These are phyloP conservation scores for Hecatera dysodea DNA, from an alignment of 2,888 invertebrate genomes.

Conservation along the genomic window DNA sequence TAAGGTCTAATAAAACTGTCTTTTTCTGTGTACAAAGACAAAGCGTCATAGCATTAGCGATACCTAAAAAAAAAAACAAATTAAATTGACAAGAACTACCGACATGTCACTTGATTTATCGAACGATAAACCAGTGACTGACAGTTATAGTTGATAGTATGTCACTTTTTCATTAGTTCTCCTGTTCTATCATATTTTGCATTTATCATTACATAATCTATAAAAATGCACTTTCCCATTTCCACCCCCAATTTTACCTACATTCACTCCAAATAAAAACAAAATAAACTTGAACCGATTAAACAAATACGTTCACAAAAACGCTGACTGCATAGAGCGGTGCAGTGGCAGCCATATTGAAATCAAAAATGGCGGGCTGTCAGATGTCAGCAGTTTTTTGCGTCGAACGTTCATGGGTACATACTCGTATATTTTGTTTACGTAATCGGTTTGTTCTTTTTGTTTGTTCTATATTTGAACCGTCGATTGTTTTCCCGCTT, in stretches of 20 bases:
- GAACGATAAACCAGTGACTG: background rate
- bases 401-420: slow-evolving; percentile 64
- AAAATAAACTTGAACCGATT: slow-evolving; percentile 70
- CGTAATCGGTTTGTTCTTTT: slow-evolving; percentile 66
- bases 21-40: background rate
- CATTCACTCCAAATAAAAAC: slow-evolving; percentile 52
- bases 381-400: slow-evolving; percentile 84
- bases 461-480: slow-evolving; percentile 66
- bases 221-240: background rate
- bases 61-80: too few species aligned
- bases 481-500: slow-evolving; percentile 53
- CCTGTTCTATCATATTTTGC: background rate
- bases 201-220: background rate
- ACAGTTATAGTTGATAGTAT: background rate
- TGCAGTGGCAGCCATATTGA: slow-evolving; percentile 80
- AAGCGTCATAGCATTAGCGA: background rate
- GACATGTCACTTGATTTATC: background rate
- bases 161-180: background rate
- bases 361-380: slow-evolving; percentile 83
- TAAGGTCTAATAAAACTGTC: too few species aligned
- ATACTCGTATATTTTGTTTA: slow-evolving; percentile 74
- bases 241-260: slow-evolving; percentile 4
- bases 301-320: slow-evolving; percentile 81
- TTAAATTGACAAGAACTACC: background rate
- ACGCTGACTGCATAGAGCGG: slow-evolving; percentile 81